Base-by-base conservation (phyloP, 2,113 vertebrate species). In the Willisornis vidua region DNA sequence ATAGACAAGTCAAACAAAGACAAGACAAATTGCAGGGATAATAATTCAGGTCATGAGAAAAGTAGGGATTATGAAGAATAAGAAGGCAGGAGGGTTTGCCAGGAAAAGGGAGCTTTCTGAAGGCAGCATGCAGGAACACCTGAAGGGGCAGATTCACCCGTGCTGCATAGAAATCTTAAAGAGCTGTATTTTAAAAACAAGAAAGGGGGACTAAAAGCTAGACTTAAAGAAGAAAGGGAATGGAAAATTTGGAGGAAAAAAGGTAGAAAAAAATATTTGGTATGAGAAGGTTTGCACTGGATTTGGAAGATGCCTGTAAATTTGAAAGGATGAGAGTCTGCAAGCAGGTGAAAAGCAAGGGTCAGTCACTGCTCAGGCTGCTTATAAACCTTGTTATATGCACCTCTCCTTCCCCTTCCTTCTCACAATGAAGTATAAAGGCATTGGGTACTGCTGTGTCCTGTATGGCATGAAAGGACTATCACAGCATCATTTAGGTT, bases 21-120 rank as follows among this genome's bases (percentile, higher is more conserved):
- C 62, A 85, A 95, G 81, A 91, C 23, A 91, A 93, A 89, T 91
- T 87, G 66, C 15, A 71, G 35, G 49, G 67, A 83, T 94, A 85
- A 83, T 61, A 83, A 89, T 61, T 87, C 45, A 83, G 51, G n/a
- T 73, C 39, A 89, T 79, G 37, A 91, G 66, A 83, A 85, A 92
- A 87, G 33, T 12, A 82, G 43, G 45, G 54, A 91, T 94, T 91
- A 79, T 43, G 37, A 63, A 76, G 58, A 24, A 79, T 87, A 26
- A 91, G 49, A 85, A 89, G 20, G 20, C 31, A 80, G 22, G 28
- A 85, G 5, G 15, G 20, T 46, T 73, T 96, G 58, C 71, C 46
- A 94, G 85, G 51, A 79, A 45, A 85, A 73, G 25, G 23, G 37
- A 87, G 5, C 4, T 91, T 91, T 91, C 57, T 58, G 46, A 49